Evolutionary conservation across 2,888 invertebrate species (phyloP).

Genomic region (Sthenelais limicola): DNA sequence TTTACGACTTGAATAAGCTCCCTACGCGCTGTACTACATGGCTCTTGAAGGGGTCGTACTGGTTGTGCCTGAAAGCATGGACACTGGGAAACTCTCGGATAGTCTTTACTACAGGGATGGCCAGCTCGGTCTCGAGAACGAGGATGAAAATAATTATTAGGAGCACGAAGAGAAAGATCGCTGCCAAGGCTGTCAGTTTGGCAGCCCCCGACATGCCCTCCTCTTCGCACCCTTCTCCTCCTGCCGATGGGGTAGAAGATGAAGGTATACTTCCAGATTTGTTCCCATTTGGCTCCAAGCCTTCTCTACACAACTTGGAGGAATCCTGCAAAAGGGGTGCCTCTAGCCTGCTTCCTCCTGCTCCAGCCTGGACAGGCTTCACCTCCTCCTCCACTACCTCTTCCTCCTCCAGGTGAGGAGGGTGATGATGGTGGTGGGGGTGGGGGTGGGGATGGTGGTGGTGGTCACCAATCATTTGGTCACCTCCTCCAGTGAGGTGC

Average conservation of each 20-base stretch:
- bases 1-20: constrained; percentile 45
- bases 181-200: constrained; percentile 42
- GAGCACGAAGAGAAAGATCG: constrained; percentile 15
- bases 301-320: constrained; percentile 9
- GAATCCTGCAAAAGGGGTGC: background rate
- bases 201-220: background rate
- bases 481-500: background rate
- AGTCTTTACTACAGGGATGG: constrained; percentile 47
- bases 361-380: too few relatives aligned
- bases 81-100: constrained; percentile 48
- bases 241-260: background rate
- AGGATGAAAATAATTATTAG: constrained; percentile 43
- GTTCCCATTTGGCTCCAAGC: constrained; percentile 16
- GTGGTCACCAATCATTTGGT: background rate
- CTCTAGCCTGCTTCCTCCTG: too few relatives aligned
- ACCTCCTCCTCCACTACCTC: constrained; percentile 25
- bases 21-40: constrained; percentile 42
- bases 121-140: constrained; percentile 49
- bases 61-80: constrained; percentile 47
- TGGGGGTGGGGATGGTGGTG: background rate
- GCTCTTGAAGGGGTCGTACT: constrained; percentile 48
- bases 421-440: too few relatives aligned
- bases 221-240: background rate
- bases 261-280: background rate
- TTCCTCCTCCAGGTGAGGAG: too few relatives aligned